Evolutionary conservation across 2,797 vertebrate species (phyloP).

Genomic region (Sarcoramphus papa): DNA sequence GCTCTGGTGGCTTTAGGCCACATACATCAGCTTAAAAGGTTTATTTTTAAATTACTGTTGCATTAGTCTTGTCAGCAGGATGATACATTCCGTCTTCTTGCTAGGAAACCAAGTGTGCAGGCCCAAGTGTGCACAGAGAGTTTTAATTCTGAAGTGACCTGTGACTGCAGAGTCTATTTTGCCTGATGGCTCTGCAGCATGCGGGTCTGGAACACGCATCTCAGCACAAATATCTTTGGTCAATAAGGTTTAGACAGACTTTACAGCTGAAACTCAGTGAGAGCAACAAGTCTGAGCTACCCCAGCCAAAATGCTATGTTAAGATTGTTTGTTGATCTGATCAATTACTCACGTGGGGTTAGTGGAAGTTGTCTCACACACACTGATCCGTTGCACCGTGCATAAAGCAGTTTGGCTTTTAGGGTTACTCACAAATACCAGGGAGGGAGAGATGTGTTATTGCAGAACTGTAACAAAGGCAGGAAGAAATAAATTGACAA

Average conservation of each 20-base stretch:
- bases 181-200: neutral
- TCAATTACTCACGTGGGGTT: neutral
- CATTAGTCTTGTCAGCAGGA: neutral
- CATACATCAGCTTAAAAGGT: neutral
- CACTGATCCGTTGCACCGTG: rapidly evolving
- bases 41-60: neutral
- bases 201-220: neutral
- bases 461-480: neutral
- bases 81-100: neutral
- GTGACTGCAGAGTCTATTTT: neutral
- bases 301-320: rapidly evolving
- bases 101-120: neutral
- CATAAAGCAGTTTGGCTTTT: neutral
- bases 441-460: rapidly evolving
- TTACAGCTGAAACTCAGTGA: neutral
- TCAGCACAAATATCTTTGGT: neutral
- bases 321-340: neutral
- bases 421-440: too few relatives aligned
- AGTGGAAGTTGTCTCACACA: neutral
- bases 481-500: neutral
- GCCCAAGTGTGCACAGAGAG: neutral
- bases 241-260: neutral
- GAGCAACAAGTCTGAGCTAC: neutral
- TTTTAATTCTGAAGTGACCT: neutral
- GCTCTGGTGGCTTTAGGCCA: neutral